A percentile compares a stretch with the other conserved stretches of the same genome.
Evolutionary conservation across 2,113 vertebrate genomes (phyloP).

Genomic region (Hirundichthys speculiger): DNA sequence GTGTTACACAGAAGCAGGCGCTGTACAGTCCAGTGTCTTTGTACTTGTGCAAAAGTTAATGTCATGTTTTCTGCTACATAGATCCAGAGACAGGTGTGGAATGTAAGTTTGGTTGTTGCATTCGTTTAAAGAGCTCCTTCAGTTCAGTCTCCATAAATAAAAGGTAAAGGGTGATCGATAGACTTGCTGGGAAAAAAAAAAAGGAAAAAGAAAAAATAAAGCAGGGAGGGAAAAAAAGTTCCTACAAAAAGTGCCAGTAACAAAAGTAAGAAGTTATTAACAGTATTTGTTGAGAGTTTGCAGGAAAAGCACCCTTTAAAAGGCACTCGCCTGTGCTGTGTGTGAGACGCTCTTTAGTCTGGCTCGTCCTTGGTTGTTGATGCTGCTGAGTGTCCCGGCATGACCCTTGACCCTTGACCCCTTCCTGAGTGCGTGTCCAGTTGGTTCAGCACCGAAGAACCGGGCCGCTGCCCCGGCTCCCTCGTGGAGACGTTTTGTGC

Average conservation of each 20-base stretch:
- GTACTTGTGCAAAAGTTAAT: conserved; percentile 69
- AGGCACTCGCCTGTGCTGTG: conserved; percentile 61
- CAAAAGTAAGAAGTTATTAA: conserved; percentile 74
- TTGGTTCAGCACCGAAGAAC: conserved; percentile 50
- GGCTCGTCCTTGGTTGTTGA: conserved; percentile 36
- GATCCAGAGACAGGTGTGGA: conserved; percentile 72
- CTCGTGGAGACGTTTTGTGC: conserved; percentile 72
- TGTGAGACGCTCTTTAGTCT: conserved; percentile 48
- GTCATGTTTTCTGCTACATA: conserved; percentile 79
- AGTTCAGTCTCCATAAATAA: conserved; percentile 57
- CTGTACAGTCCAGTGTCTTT: conserved; percentile 68
- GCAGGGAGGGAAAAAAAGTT: conserved; percentile 30
- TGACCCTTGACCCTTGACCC: conserved; percentile 51
- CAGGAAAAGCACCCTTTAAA: conserved; percentile 75
- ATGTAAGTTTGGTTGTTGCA: conserved; percentile 71
- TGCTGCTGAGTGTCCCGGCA: conserved; percentile 53
- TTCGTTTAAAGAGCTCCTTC: conserved; percentile 53
- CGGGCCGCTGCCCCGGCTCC: conserved; percentile 45
- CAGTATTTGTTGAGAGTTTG: conserved; percentile 28
- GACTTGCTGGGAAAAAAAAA: conserved; percentile 67
- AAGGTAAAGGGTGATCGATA: conserved; percentile 59
- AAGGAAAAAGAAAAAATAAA: conserved; percentile 18
- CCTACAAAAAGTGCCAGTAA: conserved; percentile 77
- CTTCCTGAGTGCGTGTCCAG: conserved; percentile 67
- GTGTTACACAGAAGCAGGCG: conserved; percentile 54